Conservation (phyloP, 2,888 invertebrate species). For the Microctonus brassicae region DNA sequence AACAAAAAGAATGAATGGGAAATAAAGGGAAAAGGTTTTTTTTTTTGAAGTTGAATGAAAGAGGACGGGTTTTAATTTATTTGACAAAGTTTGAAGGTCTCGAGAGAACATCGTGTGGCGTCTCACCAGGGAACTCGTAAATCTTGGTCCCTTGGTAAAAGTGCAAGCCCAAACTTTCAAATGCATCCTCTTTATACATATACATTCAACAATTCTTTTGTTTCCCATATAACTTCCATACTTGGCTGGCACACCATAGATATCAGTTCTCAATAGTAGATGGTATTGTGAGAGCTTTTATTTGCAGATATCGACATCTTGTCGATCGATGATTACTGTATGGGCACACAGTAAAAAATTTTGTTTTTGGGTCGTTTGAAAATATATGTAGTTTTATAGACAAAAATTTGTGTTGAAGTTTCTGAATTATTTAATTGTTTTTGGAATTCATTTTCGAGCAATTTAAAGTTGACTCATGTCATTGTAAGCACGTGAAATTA, state of each 20-base stretch:
- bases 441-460: no score
- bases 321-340: neutral
- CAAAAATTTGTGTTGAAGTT: no score
- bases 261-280: neutral
- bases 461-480: no score
- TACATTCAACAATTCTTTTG: constrained; percentile 35
- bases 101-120: constrained; percentile 28
- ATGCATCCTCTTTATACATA: constrained; percentile 29
- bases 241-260: neutral
- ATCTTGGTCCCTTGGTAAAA: constrained; percentile 42
- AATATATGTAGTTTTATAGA: no score
- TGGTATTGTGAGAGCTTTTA: neutral
- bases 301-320: neutral
- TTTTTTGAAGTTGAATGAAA: constrained; percentile 30
- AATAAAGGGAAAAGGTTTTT: constrained; percentile 2
- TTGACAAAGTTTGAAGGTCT: constrained; percentile 58
- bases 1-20: neutral
- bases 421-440: no score
- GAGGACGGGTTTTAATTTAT: constrained; percentile 60
- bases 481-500: no score
- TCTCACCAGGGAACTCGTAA: constrained; percentile 42
- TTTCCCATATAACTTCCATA: constrained; percentile 15
- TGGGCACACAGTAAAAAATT: neutral
- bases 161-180: constrained; percentile 31
- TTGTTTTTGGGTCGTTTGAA: no score